Evolutionary conservation across 2,888 invertebrate genomes (phyloP).

Genomic region (Euzetes globulus): DNA sequence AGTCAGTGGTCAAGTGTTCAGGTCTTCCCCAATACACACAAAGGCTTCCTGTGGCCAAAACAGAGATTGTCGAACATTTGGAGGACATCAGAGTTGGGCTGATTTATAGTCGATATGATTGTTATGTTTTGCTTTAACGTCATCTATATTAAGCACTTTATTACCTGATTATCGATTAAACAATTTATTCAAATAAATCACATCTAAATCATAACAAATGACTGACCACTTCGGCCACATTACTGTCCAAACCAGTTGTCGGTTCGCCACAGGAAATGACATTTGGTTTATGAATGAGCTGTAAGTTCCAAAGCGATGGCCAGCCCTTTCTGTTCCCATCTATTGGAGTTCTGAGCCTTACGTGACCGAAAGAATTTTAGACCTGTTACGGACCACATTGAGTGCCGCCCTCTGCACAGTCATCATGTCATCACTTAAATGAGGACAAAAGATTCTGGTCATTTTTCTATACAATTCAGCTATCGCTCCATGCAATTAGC

Average conservation of each 20-base stretch:
- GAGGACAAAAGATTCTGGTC: neutral
- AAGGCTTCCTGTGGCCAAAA: neutral
- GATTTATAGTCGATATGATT: slow-evolving; percentile 11
- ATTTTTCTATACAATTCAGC: neutral
- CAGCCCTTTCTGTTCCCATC: too few species aligned
- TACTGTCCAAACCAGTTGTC: too few species aligned
- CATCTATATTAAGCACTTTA: too few species aligned
- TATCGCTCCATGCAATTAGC: neutral
- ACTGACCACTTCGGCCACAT: too few species aligned
- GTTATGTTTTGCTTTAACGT: neutral
- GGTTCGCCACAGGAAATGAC: too few species aligned
- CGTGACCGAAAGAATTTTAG: neutral
- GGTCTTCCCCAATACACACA: neutral
- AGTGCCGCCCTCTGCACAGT: neutral
- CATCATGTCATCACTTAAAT: neutral
- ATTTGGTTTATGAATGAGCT: too few species aligned
- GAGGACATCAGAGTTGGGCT: neutral
- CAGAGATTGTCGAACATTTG: neutral
- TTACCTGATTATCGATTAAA: too few species aligned
- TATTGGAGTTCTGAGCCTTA: too few species aligned
- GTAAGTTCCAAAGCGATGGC: too few species aligned
- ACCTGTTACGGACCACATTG: neutral
- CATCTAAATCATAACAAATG: too few species aligned
- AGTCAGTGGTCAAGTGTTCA: neutral
- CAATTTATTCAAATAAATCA: too few species aligned